phyloP scores from a whole-genome alignment of 2,888 invertebrate genomes.

The Xylophagus ater region DNA sequence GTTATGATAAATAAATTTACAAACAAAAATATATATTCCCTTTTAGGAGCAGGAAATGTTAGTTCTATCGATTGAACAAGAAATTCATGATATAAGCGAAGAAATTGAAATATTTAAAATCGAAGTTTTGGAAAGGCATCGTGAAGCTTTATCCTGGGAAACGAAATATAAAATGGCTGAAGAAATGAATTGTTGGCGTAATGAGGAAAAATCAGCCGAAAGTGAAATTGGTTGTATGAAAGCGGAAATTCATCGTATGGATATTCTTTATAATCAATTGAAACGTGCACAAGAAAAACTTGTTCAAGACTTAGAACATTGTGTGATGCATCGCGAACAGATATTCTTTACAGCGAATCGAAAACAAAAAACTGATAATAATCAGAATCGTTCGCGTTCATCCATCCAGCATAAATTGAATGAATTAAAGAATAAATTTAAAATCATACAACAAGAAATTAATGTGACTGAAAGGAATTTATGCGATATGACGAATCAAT shows the following conservation, averaged over 20 bases:
- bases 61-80: conserved; percentile 54
- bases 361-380: conserved; percentile 42
- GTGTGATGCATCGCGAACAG: conserved; percentile 51
- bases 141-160: conserved; percentile 70
- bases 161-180: conserved; percentile 62
- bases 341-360: conserved; percentile 49
- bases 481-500: conserved; percentile 22
- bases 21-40: no score
- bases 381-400: conserved; percentile 40
- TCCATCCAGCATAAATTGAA: conserved; percentile 47
- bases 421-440: conserved; percentile 47
- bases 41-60: conserved; percentile 56
- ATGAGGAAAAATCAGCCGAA: conserved; percentile 49
- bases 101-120: conserved; percentile 47
- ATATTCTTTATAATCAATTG: conserved; percentile 43
- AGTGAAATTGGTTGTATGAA: conserved; percentile 69
- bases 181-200: conserved; percentile 57
- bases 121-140: conserved; percentile 51
- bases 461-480: conserved; percentile 25
- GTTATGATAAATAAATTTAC: background rate
- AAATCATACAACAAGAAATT: conserved; percentile 40
- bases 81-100: conserved; percentile 52
- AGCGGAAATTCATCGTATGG: conserved; percentile 74
- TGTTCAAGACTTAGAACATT: conserved; percentile 52
- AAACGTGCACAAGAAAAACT: conserved; percentile 35